Evolutionary conservation across 1,140 invertebrate species (phyloP), one percentile per base, ranked within the genome.

Genomic region (Capitella teleta): DNA sequence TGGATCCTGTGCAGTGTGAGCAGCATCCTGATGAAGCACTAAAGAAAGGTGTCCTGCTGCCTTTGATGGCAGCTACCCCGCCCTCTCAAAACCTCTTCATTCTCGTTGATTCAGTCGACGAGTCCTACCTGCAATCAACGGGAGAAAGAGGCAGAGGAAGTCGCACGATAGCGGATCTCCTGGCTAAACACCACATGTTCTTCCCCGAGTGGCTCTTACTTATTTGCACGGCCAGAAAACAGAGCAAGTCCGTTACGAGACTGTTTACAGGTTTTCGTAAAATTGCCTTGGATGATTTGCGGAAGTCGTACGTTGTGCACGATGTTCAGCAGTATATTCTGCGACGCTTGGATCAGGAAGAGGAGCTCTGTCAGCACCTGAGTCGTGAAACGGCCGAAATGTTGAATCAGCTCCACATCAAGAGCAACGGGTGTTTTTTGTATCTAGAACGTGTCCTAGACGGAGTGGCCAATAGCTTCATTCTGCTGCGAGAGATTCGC

Each of bases 241-340:
- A 73, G 47, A 76, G 84, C 47, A 87, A 90, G 63, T 79, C 80
- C 12, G 83, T 94, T 37, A 87, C 87, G 2, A 81, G 85, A 53
- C 84, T 91, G 81, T 95, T 95, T 66, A 87, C 88, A 2, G 90
- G 89, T 10, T 95, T 94, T 67, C 78, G 89, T n/a, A 95, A 75
- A 82, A 92, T 72, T 52, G 84, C 83, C 12, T 64, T 95, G 43
- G 91, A 95, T 63, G 90, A 94, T 68, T 70, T 94, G 48, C 76
- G 87, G 21, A 90, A 92, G 54, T 82, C 85, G 0, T 86, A 92
- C 54, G 77, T 80, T 3, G 73, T 80, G 8, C 79, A 87, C 19
- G 92, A 97, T 64, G 87, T 96, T 0, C 91, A 96, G 65, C 85
- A 93, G 61, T 96, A 95, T 62, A 95, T 97, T 49, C 77, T 95